Conservation (phyloP, 35 echinoderm and acorn worm genomes). For the Apostichopus parvimensis region DNA sequence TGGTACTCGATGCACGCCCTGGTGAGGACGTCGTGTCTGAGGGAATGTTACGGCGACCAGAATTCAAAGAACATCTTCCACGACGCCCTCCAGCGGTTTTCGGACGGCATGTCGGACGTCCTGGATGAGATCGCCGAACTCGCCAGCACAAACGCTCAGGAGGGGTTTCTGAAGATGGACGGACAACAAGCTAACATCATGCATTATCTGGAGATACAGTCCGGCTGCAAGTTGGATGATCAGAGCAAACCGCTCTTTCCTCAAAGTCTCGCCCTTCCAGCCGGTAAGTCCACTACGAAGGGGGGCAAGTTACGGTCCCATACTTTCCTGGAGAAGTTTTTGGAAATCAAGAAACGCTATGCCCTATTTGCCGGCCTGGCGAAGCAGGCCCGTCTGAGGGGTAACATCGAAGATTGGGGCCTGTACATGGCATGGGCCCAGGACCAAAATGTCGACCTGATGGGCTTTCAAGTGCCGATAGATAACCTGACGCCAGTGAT, state of each 20-base stretch:
- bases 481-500: constrained; percentile 28
- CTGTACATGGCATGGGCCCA: constrained; percentile 44
- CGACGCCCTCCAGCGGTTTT: constrained; percentile 36
- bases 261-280: not conserved
- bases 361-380: not conserved
- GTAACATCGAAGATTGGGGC: constrained; percentile 6
- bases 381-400: not conserved
- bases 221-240: constrained; percentile 41
- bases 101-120: not conserved
- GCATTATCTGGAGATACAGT: constrained; percentile 42
- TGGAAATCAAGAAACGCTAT: constrained; percentile 5
- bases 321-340: constrained; percentile 42
- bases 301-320: not conserved
- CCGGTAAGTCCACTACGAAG: not conserved
- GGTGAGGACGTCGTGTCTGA: constrained; percentile 27
- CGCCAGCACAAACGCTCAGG: constrained; percentile 26
- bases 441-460: constrained; percentile 44
- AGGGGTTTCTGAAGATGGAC: constrained; percentile 38
- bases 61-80: constrained; percentile 51
- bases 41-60: constrained; percentile 12
- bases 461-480: constrained; percentile 4
- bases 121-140: constrained; percentile 29
- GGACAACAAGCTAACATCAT: constrained; percentile 42
- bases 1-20: constrained; percentile 57
- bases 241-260: constrained; percentile 37